Evolutionary conservation across 2,113 vertebrate species (phyloP).

Genomic region (Hyla sarda): DNA sequence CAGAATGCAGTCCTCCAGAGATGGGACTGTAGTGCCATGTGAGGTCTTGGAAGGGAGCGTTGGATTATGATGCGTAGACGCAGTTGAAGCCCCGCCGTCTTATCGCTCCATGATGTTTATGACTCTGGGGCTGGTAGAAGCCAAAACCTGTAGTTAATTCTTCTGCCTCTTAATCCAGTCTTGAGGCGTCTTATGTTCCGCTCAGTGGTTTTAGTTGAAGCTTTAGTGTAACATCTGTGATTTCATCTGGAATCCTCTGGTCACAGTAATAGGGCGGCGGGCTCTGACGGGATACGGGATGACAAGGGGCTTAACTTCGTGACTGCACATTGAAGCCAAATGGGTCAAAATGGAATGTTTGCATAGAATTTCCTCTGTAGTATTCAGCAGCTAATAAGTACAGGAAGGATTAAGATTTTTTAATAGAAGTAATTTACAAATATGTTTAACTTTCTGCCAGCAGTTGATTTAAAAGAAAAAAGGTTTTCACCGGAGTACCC

Average conservation of each 20-base stretch:
- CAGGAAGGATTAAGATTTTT: too few species aligned
- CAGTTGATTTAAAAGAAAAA: too few species aligned
- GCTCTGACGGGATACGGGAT: not conserved
- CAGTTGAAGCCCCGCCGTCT: not conserved
- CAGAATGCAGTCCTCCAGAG: not conserved
- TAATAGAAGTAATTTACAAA: too few species aligned
- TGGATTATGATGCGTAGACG: not conserved
- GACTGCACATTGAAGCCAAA: not conserved
- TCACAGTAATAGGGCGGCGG: not conserved
- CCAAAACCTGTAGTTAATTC: not conserved
- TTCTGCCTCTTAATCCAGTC: constrained; percentile 9
- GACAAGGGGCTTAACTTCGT: not conserved
- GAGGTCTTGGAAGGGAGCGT: not conserved
- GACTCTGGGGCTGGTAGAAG: not conserved
- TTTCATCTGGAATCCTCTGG: not conserved
- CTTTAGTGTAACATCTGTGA: not conserved
- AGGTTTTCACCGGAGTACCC: too few species aligned
- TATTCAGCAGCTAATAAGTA: too few species aligned
- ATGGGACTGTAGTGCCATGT: not conserved
- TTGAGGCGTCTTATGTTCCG: not conserved
- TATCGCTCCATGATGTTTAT: not conserved
- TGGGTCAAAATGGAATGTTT: not conserved
- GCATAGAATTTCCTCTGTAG: too few species aligned
- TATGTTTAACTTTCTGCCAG: too few species aligned
- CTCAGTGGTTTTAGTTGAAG: not conserved